Base-by-base conservation (phyloP, 2,797 vertebrate species). In the Hydrocynus forskahlii region DNA sequence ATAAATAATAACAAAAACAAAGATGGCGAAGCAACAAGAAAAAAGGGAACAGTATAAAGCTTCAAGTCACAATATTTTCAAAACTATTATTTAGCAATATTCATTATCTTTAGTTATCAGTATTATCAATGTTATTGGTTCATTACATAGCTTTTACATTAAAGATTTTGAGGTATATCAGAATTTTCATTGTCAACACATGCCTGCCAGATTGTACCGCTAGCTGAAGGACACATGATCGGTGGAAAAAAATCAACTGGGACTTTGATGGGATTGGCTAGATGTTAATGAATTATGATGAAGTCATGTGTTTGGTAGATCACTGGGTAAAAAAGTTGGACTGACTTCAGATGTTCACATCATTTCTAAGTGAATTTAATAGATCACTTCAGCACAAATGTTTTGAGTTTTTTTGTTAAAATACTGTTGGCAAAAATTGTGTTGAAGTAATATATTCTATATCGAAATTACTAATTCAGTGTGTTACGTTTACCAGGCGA, bases 91-190 rank as follows among this genome's bases (percentile, higher is more conserved):
- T 94, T 92, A 86, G 88, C 84, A 81, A 93, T 91, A 93, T 88
- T 89, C 75, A 86, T 83, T 89, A 88, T 90, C 90, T 89, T 92
- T 86, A 72, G 71, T 89, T 85, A 87, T 92, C 89, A 91, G 89
- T 92, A 91, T 83, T 86, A 91, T 91, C 92, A 91, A 94, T 92
- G 83, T 92, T 92, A 92, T 92, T 92, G 88, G 92, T 92, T 92
- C 92, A 94, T 96, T 96, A 97, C 95, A 95, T 95, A 96, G 96
- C 95, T 95, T 96, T 97, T 97, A 97, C 96, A 96, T 94, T 96
- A 97, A 97, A 97, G 96, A 55, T 96, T 97, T 97, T 99, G 98
- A 99, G 97, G 98, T 99, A 99, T 99, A 97, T 99, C 96, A 95
- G 96, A 96, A 96, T 97, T 87, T 69, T 96, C 97, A 96, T 97